A percentile compares a stretch with the other conserved stretches of the same genome.
Conservation (phyloP, 2,113 vertebrate species). For the Lathamus discolor region DNA sequence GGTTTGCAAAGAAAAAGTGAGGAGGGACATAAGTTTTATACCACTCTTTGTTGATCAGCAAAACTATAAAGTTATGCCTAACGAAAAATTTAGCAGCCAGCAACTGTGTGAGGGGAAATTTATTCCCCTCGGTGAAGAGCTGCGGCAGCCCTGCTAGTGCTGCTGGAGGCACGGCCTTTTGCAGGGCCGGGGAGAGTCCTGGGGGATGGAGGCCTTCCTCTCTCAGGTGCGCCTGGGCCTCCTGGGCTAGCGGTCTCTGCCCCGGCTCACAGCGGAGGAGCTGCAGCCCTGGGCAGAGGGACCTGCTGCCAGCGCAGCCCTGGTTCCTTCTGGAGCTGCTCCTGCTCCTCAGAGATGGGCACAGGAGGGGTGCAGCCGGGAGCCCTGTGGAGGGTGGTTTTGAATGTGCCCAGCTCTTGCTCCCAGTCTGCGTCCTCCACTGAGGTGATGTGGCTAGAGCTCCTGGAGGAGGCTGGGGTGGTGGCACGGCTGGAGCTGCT, state of each 20-base stretch:
- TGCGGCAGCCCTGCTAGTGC: rapidly evolving
- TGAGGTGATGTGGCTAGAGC: background rate
- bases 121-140: too few relatives aligned
- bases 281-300: background rate
- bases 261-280: background rate
- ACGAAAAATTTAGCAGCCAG: background rate
- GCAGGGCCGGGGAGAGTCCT: background rate
- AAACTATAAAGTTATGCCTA: background rate
- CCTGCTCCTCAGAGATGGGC: rapidly evolving
- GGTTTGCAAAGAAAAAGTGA: background rate
- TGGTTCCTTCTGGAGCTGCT: background rate
- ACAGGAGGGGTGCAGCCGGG: rapidly evolving
- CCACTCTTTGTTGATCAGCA: background rate
- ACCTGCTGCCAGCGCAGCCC: rapidly evolving
- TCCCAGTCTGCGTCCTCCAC: background rate
- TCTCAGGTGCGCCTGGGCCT: rapidly evolving
- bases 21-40: background rate
- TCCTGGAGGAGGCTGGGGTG: background rate
- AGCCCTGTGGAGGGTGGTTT: background rate
- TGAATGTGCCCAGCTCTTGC: rapidly evolving
- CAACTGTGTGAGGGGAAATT: background rate
- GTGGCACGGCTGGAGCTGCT: background rate
- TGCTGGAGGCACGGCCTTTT: rapidly evolving
- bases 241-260: background rate
- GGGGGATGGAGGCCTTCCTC: background rate